A percentile compares a stretch with the other conserved stretches of the same genome.
phyloP scores from a whole-genome alignment of 1,140 invertebrate species.

The Cotesia glomerata region DNA sequence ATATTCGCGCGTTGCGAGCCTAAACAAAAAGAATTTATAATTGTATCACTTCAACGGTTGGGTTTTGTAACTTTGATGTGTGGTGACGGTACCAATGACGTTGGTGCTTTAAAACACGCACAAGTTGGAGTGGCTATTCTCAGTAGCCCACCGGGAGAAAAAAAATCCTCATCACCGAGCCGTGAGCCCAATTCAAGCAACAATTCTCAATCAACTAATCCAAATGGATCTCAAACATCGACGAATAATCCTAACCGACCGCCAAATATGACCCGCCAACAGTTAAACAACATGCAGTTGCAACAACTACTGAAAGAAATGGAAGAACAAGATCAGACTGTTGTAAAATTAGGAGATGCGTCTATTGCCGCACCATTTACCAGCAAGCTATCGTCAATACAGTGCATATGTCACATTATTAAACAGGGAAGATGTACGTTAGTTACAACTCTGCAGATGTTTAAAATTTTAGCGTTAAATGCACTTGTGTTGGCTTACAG shows the following conservation, averaged over 20 bases:
- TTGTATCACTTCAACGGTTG: conserved; percentile 85
- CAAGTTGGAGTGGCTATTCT: conserved; percentile 93
- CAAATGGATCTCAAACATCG: conserved; percentile 8
- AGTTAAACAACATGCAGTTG: conserved; percentile 65
- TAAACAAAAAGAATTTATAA: conserved; percentile 96
- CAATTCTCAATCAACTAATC: not conserved
- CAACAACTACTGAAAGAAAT: conserved; percentile 87
- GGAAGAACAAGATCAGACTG: conserved; percentile 88
- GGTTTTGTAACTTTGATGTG: conserved; percentile 97
- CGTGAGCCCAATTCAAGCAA: conserved; percentile 38
- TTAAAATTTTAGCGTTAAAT: conserved; percentile 99
- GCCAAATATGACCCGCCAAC: conserved; percentile 47
- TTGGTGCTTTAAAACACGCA: conserved; percentile 99
- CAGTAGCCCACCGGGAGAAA: conserved; percentile 76
- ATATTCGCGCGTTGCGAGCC: conserved; percentile 95
- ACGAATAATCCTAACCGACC: conserved; percentile 35
- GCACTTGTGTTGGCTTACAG: conserved; percentile 97
- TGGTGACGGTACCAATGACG: conserved; percentile 99
- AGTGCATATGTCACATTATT: conserved; percentile 98
- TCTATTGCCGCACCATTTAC: conserved; percentile 99
- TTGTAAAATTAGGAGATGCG: conserved; percentile 97
- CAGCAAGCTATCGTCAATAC: conserved; percentile 95
- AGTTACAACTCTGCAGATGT: conserved; percentile 99
- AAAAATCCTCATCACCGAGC: conserved; percentile 60
- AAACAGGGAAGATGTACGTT: conserved; percentile 99